Evolutionary conservation across 2,888 invertebrate genomes (phyloP).

Genomic region (Drosophila greeni): DNA sequence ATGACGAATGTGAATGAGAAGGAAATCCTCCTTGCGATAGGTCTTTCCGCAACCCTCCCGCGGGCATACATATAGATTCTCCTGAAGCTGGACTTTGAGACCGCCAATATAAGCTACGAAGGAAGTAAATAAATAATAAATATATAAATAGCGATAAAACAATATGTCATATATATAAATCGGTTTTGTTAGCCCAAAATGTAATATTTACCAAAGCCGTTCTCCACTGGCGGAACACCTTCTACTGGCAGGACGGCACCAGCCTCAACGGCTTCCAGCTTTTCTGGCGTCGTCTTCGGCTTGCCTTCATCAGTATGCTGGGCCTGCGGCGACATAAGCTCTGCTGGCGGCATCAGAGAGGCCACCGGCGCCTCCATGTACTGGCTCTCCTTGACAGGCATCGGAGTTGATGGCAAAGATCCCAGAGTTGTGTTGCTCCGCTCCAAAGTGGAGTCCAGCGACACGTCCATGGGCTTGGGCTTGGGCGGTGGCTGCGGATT

Average conservation of each 20-base stretch:
- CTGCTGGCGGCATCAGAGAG: slow-evolving; percentile 73
- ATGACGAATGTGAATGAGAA: slow-evolving; percentile 96
- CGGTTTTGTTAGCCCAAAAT: background rate
- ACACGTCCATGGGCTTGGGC: slow-evolving; percentile 59
- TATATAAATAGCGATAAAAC: background rate
- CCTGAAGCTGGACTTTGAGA: slow-evolving; percentile 84
- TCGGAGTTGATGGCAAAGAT: slow-evolving; percentile 39
- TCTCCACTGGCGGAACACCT: slow-evolving; percentile 57
- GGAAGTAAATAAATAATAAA: background rate
- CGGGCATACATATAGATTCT: slow-evolving; percentile 85
- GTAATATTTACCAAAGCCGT: slow-evolving; percentile 73
- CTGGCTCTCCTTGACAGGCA: slow-evolving; percentile 52
- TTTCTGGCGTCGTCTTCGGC: slow-evolving; percentile 7
- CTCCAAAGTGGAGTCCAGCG: slow-evolving; percentile 45
- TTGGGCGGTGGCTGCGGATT: slow-evolving; percentile 73
- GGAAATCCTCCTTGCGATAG: slow-evolving; percentile 92
- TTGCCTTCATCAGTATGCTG: slow-evolving; percentile 28
- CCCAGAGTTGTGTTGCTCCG: slow-evolving; percentile 27
- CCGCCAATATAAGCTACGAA: slow-evolving; percentile 81
- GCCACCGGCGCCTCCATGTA: slow-evolving; percentile 75
- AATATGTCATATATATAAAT: background rate
- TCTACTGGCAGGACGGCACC: background rate
- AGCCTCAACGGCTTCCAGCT: slow-evolving; percentile 2
- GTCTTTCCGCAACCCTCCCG: slow-evolving; percentile 91
- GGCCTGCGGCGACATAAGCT: slow-evolving; percentile 72